Percentiles rank a stretch among this genome's conserved stretches.
Evolutionary conservation across 2,888 invertebrate species (phyloP).

Genomic region (Cordilura impudica): DNA sequence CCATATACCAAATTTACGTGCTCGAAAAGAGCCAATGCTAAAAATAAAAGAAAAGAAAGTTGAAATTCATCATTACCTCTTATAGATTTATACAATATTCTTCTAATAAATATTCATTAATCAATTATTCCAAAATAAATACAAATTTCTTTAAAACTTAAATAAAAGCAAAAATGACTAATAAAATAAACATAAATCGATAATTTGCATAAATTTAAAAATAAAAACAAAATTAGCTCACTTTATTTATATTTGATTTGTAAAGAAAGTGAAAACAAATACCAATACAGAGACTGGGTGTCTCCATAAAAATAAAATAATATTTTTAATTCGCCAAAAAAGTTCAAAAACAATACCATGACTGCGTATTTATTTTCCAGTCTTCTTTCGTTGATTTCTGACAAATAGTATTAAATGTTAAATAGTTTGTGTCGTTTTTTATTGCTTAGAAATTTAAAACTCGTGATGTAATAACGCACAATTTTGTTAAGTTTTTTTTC

Average conservation of each 20-base stretch:
- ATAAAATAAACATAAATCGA: conserved; percentile 46
- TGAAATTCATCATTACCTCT: conserved; percentile 13
- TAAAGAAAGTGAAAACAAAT: conserved; percentile 53
- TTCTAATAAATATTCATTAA: conserved; percentile 25
- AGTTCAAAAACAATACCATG: neutral
- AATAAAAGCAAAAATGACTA: conserved; percentile 35
- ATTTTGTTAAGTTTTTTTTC: too few relatives aligned
- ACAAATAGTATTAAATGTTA: neutral
- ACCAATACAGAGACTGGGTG: conserved; percentile 9
- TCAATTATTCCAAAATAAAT: neutral
- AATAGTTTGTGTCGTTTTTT: neutral
- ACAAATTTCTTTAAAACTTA: neutral
- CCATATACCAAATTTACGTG: conserved; percentile 99
- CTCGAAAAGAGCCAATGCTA: conserved; percentile 98
- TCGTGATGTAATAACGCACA: conserved; percentile 40
- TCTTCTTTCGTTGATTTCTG: neutral
- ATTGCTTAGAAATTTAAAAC: neutral
- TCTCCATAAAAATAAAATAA: conserved; percentile 4
- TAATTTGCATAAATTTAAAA: conserved; percentile 66
- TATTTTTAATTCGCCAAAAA: conserved; percentile 16
- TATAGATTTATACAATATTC: neutral
- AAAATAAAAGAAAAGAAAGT: conserved; percentile 65
- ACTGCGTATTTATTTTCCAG: neutral
- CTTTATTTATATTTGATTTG: conserved; percentile 9
- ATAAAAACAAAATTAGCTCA: conserved; percentile 26